Evolutionary conservation across 2,113 vertebrate genomes (phyloP).

Genomic region (Rafetus swinhoei): DNA sequence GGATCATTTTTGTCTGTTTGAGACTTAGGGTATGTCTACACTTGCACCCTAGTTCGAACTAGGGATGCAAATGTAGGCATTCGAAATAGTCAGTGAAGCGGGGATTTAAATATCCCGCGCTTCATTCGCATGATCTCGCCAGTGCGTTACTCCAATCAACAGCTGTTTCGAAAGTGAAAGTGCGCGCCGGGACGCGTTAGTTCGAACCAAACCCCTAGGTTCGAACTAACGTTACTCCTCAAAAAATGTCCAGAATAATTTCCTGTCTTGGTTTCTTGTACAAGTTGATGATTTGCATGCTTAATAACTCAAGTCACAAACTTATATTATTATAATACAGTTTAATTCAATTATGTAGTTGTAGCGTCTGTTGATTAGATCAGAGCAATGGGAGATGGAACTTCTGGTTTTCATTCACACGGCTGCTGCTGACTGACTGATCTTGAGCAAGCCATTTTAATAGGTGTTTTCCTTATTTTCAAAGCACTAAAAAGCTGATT

Average conservation of each 20-base stretch:
- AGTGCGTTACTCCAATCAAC: too few species aligned
- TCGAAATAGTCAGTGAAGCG: too few species aligned
- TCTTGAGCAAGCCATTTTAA: neutral
- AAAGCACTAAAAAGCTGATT: neutral
- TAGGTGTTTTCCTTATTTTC: neutral
- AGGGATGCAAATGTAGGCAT: too few species aligned
- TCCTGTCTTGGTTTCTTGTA: neutral
- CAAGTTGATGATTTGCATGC: neutral
- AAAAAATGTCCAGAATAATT: neutral
- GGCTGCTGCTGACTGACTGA: neutral
- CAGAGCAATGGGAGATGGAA: neutral
- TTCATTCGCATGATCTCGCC: too few species aligned
- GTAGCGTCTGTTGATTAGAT: neutral
- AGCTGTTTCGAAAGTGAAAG: too few species aligned
- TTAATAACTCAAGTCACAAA: neutral
- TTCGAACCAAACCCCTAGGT: too few species aligned
- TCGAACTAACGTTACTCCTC: too few species aligned
- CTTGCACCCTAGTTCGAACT: too few species aligned
- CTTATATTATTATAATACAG: neutral
- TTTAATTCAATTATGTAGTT: neutral
- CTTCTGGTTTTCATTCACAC: constrained; percentile 1
- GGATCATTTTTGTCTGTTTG: neutral
- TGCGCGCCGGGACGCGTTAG: too few species aligned
- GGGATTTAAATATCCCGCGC: too few species aligned
- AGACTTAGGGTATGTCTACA: neutral